phyloP scores from a whole-genome alignment of 2,113 vertebrate species.

The Tapirus terrestris region DNA sequence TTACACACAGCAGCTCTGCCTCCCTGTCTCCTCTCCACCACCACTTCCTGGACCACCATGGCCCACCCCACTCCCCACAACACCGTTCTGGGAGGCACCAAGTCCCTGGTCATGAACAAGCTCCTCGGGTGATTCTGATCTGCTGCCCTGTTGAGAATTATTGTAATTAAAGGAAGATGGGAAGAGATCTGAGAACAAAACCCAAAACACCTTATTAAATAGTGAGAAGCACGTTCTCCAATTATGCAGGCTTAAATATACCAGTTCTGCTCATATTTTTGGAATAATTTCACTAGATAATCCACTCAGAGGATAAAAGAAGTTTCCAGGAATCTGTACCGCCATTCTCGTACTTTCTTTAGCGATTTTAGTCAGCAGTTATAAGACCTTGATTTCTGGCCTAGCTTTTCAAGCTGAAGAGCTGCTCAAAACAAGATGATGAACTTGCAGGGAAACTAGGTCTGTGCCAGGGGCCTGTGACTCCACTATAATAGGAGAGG shows the following conservation, averaged over 20 bases:
- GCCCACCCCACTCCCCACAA: rapidly evolving
- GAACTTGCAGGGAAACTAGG: neutral
- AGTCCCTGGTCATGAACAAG: neutral
- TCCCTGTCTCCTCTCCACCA: neutral
- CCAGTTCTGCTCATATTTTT: neutral
- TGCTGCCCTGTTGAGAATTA: neutral
- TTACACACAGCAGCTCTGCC: neutral
- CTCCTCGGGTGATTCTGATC: neutral
- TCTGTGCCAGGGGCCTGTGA: neutral
- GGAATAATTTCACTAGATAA: neutral
- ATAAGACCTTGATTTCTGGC: neutral
- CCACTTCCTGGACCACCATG: neutral
- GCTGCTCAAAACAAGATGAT: constrained; percentile 6
- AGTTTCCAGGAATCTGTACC: neutral
- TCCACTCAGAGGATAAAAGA: neutral
- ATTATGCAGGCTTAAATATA: neutral
- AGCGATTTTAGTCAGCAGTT: neutral
- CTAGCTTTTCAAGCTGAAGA: neutral
- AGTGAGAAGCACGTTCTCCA: neutral
- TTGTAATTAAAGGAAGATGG: neutral
- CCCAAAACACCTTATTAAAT: neutral
- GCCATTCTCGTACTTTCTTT: neutral
- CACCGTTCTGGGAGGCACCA: neutral
- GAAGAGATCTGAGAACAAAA: neutral
- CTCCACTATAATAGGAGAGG: neutral